Evolutionary conservation across 2,797 vertebrate genomes (phyloP), one percentile per base, ranked within the genome.

Genomic region (Sebastes elongatus): DNA sequence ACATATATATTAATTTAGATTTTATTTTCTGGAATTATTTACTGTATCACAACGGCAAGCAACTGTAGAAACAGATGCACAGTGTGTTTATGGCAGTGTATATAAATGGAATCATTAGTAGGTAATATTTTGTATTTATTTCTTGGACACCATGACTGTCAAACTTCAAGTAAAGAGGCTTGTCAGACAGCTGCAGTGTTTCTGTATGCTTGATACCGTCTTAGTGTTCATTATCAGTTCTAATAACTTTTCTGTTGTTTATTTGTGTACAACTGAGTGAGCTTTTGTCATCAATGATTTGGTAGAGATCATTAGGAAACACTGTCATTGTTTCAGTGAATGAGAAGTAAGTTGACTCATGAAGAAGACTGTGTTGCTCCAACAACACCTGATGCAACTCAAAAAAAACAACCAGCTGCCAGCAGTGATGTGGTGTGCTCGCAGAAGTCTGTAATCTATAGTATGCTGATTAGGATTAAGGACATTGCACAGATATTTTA

Each of bases 261-360:
- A 16, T 71, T 59, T 69, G 16, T 38, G 55, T 28, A n/a, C 6
- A 30, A 23, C 3, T 63, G 7, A 49, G 25, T 3, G 27, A 16
- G 30, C 6, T 71, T 46, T 62, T 53, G 2, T 38, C 10, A 10
- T 53, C 4, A 52, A n/a, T 60, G 57, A 22, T 2, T 49, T 27
- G n/a, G 7, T 6, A 52, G 14, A 53, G 6, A 53, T 49, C 18
- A 7, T 22, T 7, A 20, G 14, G 49, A 2, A 65, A 56, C 16
- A 52, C 7, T 18, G 11, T 55, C n/a, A 55, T 64, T 6, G 3
- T 62, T 71, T 28, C 7, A 9, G 6, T 67, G 13, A 62, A 2
- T 68, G 14, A 80, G 11, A 76, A 53, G 76, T 14, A 68, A 7
- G 13, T 4, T 76, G 75, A 62, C 57, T 83, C 59, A 69, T 55